A percentile compares a stretch with the other conserved stretches of the same genome.
phyloP scores from a whole-genome alignment of 1,140 invertebrate species.

The Hyposmocoma kahamanoa region DNA sequence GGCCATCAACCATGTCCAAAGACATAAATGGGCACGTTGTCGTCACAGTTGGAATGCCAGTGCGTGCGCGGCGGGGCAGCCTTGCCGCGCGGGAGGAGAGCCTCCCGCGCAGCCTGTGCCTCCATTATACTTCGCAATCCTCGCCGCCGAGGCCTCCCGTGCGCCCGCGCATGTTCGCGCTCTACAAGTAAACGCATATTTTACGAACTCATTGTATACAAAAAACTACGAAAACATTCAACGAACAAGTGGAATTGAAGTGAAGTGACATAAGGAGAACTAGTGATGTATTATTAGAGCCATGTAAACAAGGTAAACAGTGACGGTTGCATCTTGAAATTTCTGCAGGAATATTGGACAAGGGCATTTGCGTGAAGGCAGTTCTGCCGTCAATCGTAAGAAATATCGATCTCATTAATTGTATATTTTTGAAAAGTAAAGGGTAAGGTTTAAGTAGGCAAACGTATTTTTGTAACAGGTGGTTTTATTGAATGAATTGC shows the following conservation, averaged over 20 bases:
- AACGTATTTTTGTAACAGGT: conserved; percentile 27
- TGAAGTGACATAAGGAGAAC: conserved; percentile 37
- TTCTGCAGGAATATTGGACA: conserved; percentile 22
- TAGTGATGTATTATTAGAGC: conserved; percentile 33
- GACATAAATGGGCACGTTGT: conserved; percentile 68
- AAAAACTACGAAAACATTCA: conserved; percentile 14
- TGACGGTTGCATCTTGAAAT: conserved; percentile 10
- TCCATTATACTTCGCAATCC: conserved; percentile 43
- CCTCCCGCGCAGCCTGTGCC: conserved; percentile 57
- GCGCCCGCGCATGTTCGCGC: conserved; percentile 29
- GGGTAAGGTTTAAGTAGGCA: background rate
- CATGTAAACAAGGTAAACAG: conserved; percentile 35
- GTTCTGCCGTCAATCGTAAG: conserved; percentile 12
- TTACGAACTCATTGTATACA: conserved; percentile 17
- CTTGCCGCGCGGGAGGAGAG: conserved; percentile 34
- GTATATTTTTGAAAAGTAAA: background rate
- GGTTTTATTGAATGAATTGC: conserved; percentile 46
- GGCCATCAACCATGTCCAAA: conserved; percentile 63
- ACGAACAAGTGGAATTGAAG: conserved; percentile 26
- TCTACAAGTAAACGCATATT: conserved; percentile 6
- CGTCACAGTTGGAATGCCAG: conserved; percentile 65
- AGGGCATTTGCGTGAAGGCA: conserved; percentile 35
- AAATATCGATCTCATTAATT: conserved; percentile 6
- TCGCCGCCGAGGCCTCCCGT: conserved; percentile 41
- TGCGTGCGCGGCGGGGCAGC: conserved; percentile 43